These are phyloP conservation scores for Penelope pileata DNA, from an alignment of 2,113 vertebrate genomes.

Conservation along the genomic window DNA sequence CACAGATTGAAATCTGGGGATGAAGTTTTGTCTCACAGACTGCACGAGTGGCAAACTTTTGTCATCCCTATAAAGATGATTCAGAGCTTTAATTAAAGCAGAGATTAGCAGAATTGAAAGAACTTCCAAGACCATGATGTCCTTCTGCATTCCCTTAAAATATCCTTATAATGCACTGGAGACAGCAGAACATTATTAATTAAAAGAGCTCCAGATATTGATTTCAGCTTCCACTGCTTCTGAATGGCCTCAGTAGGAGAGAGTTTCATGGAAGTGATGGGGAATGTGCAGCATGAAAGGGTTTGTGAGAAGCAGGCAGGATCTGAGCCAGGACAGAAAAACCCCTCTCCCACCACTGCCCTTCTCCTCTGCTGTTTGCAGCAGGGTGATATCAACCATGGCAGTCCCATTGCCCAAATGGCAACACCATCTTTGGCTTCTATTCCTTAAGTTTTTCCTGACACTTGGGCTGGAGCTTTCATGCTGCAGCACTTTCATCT, in stretches of 20 bases:
- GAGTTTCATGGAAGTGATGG: not conserved
- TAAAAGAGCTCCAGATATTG: not conserved
- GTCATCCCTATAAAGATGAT: not conserved
- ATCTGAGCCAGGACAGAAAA: not conserved
- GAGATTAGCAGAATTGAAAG: not conserved
- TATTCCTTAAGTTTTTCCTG: too few species aligned
- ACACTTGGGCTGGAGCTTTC: too few species aligned
- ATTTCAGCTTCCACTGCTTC: not conserved
- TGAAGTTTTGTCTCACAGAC: not conserved
- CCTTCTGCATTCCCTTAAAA: not conserved
- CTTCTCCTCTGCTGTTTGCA: not conserved
- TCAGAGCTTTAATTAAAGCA: not conserved
- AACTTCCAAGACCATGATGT: not conserved
- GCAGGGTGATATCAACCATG: rapidly evolving
- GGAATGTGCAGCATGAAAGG: not conserved
- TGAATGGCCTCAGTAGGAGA: not conserved
- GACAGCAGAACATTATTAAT: not conserved
- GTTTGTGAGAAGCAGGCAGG: not conserved
- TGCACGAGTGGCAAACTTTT: not conserved
- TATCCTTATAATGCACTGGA: not conserved
- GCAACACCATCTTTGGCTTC: not conserved
- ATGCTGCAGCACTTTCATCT: rapidly evolving
- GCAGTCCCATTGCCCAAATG: not conserved
- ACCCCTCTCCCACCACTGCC: not conserved
- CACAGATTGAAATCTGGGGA: not conserved